Conservation (phyloP, 2,113 vertebrate species). For the Tetraodon nigroviridis region DNA sequence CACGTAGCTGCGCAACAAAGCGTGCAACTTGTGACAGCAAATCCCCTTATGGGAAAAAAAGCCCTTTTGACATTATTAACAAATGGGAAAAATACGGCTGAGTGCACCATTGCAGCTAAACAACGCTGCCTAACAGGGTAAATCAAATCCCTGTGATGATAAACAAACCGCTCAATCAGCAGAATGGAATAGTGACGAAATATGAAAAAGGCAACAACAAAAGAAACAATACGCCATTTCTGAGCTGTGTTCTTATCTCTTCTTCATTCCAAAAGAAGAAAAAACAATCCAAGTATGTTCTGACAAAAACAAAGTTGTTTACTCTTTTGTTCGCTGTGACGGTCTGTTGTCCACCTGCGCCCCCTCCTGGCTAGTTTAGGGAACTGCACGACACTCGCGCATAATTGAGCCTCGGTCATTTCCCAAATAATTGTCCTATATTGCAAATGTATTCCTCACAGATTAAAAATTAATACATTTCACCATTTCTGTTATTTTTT, state of each 20-base stretch:
- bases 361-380: constrained; percentile 27
- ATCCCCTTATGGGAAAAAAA: neutral
- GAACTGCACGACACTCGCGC: neutral
- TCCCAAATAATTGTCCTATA: neutral
- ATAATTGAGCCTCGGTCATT: neutral
- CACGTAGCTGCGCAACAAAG: constrained; percentile 4
- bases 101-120: no score
- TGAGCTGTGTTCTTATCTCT: neutral
- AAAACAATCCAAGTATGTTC: constrained; percentile 13
- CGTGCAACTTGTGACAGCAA: constrained; percentile 7
- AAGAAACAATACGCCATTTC: neutral
- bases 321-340: constrained; percentile 51
- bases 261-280: constrained; percentile 6
- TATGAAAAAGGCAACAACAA: neutral
- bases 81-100: neutral
- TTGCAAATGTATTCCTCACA: no score
- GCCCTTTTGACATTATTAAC: no score
- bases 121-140: no score
- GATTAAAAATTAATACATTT: no score
- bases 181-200: neutral
- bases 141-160: neutral
- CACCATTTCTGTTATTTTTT: no score
- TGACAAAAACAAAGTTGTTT: constrained; percentile 70
- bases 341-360: constrained; percentile 29
- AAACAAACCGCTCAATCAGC: constrained; percentile 4